These are phyloP conservation scores for Corythornis leucogaster DNA, from an alignment of 2,797 vertebrate genomes.

Conservation along the genomic window DNA sequence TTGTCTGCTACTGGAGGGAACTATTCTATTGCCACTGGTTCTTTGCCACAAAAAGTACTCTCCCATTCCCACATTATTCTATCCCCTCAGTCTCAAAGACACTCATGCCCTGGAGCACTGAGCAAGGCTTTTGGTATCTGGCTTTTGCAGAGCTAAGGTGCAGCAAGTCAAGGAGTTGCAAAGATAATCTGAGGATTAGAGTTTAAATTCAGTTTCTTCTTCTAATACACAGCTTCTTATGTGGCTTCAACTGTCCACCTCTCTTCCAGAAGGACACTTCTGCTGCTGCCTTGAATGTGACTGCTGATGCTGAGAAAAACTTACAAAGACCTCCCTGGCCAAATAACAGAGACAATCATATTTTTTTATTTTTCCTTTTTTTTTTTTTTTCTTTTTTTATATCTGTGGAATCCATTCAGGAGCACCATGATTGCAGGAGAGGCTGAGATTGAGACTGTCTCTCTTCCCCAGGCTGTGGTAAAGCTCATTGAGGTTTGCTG, in stretches of 20 bases:
- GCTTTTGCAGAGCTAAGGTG: not conserved
- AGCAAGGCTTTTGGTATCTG: not conserved
- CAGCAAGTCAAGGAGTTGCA: not conserved
- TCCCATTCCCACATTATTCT: not conserved
- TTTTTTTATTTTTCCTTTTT: not conserved
- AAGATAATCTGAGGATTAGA: not conserved
- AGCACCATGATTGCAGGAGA: not conserved
- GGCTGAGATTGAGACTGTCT: not conserved
- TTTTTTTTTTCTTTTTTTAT: not conserved
- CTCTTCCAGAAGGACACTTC: not conserved
- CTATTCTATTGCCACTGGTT: not conserved
- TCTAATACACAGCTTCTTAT: not conserved
- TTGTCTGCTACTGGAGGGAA: not conserved
- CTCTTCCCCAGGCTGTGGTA: not conserved
- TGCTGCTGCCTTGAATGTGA: not conserved
- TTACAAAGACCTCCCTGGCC: not conserved
- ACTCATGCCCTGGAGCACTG: not conserved
- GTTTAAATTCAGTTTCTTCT: not conserved
- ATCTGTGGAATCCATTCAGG: not conserved
- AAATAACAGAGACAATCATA: not conserved
- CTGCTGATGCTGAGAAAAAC: not conserved
- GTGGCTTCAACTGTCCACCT: not conserved
- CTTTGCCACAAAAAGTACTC: not conserved
- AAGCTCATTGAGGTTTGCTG: not conserved
- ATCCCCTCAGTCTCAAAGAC: not conserved